Percentiles rank a stretch among this genome's conserved stretches.
phyloP scores from a whole-genome alignment of 2,113 vertebrate genomes.

The Scartelaos histophorus region DNA sequence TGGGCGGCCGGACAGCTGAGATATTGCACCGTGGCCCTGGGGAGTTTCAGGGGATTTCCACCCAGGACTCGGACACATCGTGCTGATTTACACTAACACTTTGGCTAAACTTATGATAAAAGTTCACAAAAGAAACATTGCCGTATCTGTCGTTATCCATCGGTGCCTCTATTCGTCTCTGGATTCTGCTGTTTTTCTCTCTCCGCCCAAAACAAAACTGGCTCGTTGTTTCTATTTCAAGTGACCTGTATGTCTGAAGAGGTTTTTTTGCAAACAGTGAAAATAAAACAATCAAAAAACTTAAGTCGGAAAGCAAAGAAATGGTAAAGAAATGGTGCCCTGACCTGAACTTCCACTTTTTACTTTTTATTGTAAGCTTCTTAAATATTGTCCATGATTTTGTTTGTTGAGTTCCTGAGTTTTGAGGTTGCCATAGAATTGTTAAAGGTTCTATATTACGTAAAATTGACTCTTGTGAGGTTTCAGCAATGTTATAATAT shows the following conservation, averaged over 20 bases:
- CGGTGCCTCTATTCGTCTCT: constrained; percentile 44
- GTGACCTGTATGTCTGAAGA: background rate
- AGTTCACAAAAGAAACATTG: constrained; percentile 68
- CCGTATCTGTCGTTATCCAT: constrained; percentile 51
- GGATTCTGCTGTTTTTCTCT: constrained; percentile 15
- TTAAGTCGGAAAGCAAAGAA: background rate
- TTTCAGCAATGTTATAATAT: too few species aligned
- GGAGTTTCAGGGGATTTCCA: constrained; percentile 77
- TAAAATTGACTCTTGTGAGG: too few species aligned
- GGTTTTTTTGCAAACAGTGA: constrained; percentile 18
- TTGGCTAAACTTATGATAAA: constrained; percentile 75
- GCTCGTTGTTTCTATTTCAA: background rate
- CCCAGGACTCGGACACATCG: constrained; percentile 64
- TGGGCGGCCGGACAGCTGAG: constrained; percentile 65
- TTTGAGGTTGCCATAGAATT: too few species aligned
- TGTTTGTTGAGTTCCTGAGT: too few species aligned
- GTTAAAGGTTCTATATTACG: too few species aligned
- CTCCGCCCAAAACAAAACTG: constrained; percentile 4
- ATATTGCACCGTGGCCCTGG: constrained; percentile 66
- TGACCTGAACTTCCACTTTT: background rate
- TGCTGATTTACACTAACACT: constrained; percentile 74
- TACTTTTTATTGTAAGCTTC: too few species aligned
- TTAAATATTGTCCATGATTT: too few species aligned
- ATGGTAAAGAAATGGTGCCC: background rate
- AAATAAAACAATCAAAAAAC: background rate